Evolutionary conservation across 2,113 vertebrate species (phyloP).

Genomic region (Rutilus rutilus): DNA sequence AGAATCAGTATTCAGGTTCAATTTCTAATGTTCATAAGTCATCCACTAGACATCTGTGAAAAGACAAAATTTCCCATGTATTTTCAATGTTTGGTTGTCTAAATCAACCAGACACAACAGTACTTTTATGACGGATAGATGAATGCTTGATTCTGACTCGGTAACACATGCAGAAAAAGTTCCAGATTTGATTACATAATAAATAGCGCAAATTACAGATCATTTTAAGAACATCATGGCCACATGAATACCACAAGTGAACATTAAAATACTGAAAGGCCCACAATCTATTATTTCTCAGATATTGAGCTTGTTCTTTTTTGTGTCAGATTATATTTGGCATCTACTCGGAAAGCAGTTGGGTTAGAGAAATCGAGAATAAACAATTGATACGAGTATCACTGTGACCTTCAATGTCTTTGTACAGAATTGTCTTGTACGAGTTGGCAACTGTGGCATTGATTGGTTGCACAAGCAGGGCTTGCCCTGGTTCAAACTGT

Average conservation of each 20-base stretch:
- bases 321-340: not conserved
- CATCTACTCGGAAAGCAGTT: not conserved
- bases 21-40: too few species aligned
- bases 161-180: not conserved
- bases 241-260: not conserved
- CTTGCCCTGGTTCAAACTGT: slow-evolving; percentile 71
- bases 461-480: slow-evolving; percentile 70
- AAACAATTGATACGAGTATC: not conserved
- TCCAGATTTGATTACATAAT: not conserved
- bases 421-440: not conserved
- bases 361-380: not conserved
- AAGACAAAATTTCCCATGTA: too few species aligned
- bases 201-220: not conserved
- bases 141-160: not conserved
- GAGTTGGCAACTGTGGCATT: slow-evolving; percentile 68
- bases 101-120: too few species aligned
- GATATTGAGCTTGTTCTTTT: not conserved
- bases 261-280: too few species aligned
- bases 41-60: too few species aligned
- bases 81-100: too few species aligned
- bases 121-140: too few species aligned
- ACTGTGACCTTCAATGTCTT: not conserved
- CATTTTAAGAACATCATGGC: not conserved
- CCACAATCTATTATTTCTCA: not conserved
- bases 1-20: too few species aligned